Base-by-base conservation (phyloP, 2,888 invertebrate genomes). In the Entomobrya multifasciata region DNA sequence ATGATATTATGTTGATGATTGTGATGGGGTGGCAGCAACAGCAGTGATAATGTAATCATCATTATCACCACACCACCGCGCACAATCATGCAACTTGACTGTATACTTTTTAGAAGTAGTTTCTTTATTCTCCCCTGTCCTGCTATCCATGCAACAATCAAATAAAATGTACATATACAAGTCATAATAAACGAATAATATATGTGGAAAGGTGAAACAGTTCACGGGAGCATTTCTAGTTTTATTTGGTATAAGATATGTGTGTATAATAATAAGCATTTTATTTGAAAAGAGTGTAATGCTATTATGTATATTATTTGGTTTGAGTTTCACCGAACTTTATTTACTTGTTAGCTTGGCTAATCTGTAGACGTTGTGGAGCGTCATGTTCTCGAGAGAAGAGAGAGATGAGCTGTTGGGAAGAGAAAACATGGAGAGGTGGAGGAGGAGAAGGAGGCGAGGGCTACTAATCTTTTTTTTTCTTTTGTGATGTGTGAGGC, bases 341-440 rank as follows among this genome's bases (percentile, higher is more conserved):
- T 72, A 72, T 72, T 57, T 76, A 57, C 76, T 55, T 57, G 57
- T 22, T 49, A 49, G 27, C 20, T 13, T 44, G 22, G 25, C 67
- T 84, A 85, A 85, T 85, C 85, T 57, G 78, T 60, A 85, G 85
- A 85, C 78, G 22, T 36, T 55, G 78, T 85, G 85, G 79, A 79
- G 85, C 65, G 79, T 85, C 85, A 85, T 85, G 77, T 57, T 62
- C 27, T 49, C 67, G 25, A 41, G 36, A 6, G 36, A 36, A 36
- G 36, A n/a, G n/a, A n/a, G n/a, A n/a, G n/a, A n/a, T n/a, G n/a
- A n/a, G n/a, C n/a, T n/a, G n/a, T n/a, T n/a, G 36, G 4, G 36
- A 36, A 15, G 27, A 60, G 60, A 60, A 11, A n/a, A 41, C 30
- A 15, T 22, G 25, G 10, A 3, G 5, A 15, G 30, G 44, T n/a